Evolutionary conservation across 53 echinoderm and acorn worm genomes (phyloP).

Genomic region (Paracentrotus lividus): DNA sequence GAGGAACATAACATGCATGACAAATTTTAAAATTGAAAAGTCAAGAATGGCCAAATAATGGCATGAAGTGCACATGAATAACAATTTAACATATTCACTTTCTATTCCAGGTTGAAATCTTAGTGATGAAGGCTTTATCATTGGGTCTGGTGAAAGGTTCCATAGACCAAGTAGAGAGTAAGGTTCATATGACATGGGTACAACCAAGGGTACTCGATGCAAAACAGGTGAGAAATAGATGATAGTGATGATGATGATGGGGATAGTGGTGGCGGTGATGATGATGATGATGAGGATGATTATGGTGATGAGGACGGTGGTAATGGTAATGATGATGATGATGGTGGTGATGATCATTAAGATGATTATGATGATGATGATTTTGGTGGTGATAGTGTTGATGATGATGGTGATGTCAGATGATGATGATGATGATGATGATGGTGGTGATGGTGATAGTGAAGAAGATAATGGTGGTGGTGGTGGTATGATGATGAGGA

Average conservation of each 20-base stretch:
- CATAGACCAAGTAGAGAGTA: slow-evolving; percentile 95
- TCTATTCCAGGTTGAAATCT: slow-evolving; percentile 86
- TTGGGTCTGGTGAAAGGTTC: slow-evolving; percentile 93
- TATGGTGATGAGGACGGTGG: slow-evolving; percentile 13
- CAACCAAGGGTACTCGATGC: slow-evolving; percentile 96
- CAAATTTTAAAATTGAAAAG: no score
- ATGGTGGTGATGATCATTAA: slow-evolving; percentile 25
- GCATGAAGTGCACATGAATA: no score
- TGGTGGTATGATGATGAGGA: no score
- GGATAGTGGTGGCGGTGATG: background rate
- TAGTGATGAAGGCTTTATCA: slow-evolving; percentile 99
- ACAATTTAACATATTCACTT: no score
- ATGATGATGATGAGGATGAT: slow-evolving; percentile 26
- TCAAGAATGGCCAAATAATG: no score
- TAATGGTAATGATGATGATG: slow-evolving; percentile 33
- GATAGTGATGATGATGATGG: background rate
- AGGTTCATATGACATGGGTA: slow-evolving; percentile 99
- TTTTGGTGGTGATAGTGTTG: background rate
- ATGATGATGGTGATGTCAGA: background rate
- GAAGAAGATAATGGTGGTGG: no score
- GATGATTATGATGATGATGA: slow-evolving; percentile 18
- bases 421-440: background rate
- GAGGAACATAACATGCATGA: no score
- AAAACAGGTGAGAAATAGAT: slow-evolving; percentile 82
- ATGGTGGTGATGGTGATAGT: background rate